Conservation (phyloP, 2,113 vertebrate species). For the Trachemys scripta region DNA sequence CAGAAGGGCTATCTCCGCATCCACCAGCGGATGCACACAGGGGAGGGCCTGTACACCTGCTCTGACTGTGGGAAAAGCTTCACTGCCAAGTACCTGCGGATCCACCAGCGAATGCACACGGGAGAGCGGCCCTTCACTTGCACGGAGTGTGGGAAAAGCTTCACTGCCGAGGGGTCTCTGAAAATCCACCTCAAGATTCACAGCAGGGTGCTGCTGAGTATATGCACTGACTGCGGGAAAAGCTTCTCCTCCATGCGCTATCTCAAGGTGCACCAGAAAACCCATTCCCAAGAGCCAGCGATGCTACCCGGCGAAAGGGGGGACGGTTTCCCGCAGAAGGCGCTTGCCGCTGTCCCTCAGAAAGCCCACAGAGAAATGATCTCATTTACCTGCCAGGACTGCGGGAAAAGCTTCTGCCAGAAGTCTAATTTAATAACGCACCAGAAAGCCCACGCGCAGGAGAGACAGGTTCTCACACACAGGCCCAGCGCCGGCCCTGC, state of each 20-base stretch:
- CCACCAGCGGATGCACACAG: constrained; percentile 68
- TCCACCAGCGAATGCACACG: constrained; percentile 14
- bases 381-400: background rate
- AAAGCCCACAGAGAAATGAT: background rate
- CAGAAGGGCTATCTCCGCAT: constrained; percentile 70
- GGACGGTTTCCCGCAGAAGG: background rate
- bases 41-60: constrained; percentile 22
- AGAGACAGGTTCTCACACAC: background rate
- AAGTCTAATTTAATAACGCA: background rate
- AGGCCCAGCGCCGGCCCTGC: background rate
- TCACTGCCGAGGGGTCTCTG: background rate
- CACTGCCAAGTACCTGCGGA: constrained; percentile 7
- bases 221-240: constrained; percentile 13
- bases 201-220: background rate
- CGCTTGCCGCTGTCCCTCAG: background rate
- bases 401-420: background rate
- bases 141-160: background rate
- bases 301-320: background rate
- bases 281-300: background rate
- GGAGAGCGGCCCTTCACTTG: background rate
- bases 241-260: background rate
- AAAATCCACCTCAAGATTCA: background rate
- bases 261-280: background rate
- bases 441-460: background rate
- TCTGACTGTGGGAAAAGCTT: constrained; percentile 3